Conservation (phyloP, 2,113 vertebrate species). For the Planiliza haematocheilus region DNA sequence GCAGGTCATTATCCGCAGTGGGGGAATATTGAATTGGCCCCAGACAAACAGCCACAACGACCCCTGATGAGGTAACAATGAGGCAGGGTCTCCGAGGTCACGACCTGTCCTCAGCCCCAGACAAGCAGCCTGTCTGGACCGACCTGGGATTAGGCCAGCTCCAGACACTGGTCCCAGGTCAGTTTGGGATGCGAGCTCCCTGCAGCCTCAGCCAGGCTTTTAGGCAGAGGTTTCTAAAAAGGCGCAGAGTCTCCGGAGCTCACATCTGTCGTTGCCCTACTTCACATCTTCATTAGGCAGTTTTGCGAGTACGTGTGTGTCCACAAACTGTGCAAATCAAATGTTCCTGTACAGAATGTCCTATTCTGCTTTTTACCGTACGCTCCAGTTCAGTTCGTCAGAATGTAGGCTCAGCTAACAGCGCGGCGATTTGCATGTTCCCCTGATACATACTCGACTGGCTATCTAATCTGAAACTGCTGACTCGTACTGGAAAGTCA, state of each 20-base stretch:
- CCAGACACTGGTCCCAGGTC: conserved; percentile 72
- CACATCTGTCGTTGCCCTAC: conserved; percentile 69
- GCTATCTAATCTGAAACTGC: conserved; percentile 75
- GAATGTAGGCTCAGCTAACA: conserved; percentile 73
- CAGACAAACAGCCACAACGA: conserved; percentile 78
- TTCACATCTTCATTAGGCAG: conserved; percentile 72
- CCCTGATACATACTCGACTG: conserved; percentile 73
- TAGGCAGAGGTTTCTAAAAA: conserved; percentile 55
- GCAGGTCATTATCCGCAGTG: conserved; percentile 71
- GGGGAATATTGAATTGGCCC: conserved; percentile 78
- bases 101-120: conserved; percentile 76
- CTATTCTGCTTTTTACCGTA: conserved; percentile 75
- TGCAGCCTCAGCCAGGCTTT: conserved; percentile 45
- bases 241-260: conserved; percentile 36
- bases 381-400: conserved; percentile 78
- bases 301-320: conserved; percentile 55
- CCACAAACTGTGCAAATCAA: conserved; percentile 67
- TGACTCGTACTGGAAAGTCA: conserved; percentile 76
- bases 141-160: conserved; percentile 57
- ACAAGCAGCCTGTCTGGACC: conserved; percentile 76
- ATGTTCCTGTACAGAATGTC: conserved; percentile 78
- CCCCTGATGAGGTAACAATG: conserved; percentile 81
- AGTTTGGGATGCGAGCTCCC: conserved; percentile 42
- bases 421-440: conserved; percentile 80
- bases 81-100: conserved; percentile 67